phyloP scores from a whole-genome alignment of 2,113 vertebrate genomes.

The Anolis carolinensis region DNA sequence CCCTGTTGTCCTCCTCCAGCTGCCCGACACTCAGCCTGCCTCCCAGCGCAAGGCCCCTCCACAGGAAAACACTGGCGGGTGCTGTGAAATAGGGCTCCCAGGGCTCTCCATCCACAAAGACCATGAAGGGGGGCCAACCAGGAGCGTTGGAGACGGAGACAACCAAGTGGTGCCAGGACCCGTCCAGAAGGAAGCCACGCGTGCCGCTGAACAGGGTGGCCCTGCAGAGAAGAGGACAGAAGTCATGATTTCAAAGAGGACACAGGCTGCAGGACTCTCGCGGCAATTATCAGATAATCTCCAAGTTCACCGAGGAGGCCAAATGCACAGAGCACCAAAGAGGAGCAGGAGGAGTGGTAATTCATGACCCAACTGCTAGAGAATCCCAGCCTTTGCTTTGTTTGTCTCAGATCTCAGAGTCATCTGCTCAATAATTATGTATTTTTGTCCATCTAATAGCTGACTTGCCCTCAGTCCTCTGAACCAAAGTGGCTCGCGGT shows the following conservation, averaged over 20 bases:
- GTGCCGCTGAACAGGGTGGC: background rate
- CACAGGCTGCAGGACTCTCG: background rate
- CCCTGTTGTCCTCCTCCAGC: background rate
- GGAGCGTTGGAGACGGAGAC: background rate
- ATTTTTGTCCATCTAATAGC: no score
- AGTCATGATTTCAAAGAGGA: background rate
- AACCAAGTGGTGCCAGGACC: constrained; percentile 36
- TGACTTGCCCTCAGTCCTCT: no score
- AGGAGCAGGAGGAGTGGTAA: background rate
- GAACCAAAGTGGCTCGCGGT: no score
- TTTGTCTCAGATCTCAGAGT: no score
- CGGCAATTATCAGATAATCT: no score
- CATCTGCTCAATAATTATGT: no score
- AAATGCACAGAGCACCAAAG: background rate
- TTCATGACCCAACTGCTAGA: background rate
- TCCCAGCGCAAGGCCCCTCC: constrained; percentile 16
- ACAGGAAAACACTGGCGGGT: background rate
- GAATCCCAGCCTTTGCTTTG: no score
- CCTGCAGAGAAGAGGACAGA: background rate
- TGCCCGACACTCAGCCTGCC: constrained; percentile 3
- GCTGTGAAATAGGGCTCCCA: background rate
- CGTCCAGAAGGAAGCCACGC: constrained; percentile 1
- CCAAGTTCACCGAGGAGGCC: background rate
- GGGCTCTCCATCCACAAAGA: constrained; percentile 30
- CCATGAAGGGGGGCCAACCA: background rate